Percentiles rank a stretch among this genome's conserved stretches.
phyloP scores from a whole-genome alignment of 2,888 invertebrate species.

The Scaptodrosophila latifasciaeformis region DNA sequence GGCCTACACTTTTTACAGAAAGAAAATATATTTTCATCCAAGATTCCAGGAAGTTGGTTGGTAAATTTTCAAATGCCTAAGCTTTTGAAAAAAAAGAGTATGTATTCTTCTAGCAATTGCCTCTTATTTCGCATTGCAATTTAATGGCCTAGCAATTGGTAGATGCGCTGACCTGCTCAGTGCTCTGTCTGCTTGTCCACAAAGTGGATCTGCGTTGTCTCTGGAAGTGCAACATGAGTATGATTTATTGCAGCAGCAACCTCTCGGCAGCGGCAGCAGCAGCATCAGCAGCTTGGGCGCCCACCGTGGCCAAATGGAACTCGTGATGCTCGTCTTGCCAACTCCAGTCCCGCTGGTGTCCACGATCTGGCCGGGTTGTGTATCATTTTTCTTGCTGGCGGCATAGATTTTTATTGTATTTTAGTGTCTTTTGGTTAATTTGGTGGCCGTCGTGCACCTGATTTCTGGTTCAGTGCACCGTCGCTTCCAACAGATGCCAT shows the following conservation, averaged over 20 bases:
- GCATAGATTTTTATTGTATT: slow-evolving; percentile 56
- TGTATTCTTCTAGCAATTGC: background rate
- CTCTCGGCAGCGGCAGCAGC: background rate
- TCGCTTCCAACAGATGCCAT: background rate
- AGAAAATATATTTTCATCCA: too few species aligned
- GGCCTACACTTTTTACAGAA: slow-evolving; percentile 40
- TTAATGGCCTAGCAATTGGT: slow-evolving; percentile 59
- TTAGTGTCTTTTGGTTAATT: slow-evolving; percentile 58
- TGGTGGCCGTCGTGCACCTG: slow-evolving; percentile 54
- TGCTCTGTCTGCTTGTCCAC: slow-evolving; percentile 8
- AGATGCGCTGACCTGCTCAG: slow-evolving; percentile 25
- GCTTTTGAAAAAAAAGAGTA: too few species aligned
- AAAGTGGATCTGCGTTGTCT: slow-evolving; percentile 36
- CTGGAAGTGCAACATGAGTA: slow-evolving; percentile 63
- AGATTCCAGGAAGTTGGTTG: too few species aligned
- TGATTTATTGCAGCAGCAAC: slow-evolving; percentile 64
- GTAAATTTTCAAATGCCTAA: too few species aligned
- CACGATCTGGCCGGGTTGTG: slow-evolving; percentile 27
- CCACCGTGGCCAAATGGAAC: slow-evolving; percentile 34
- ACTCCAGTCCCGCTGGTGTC: slow-evolving; percentile 12
- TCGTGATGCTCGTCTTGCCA: slow-evolving; percentile 36
- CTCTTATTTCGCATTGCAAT: slow-evolving; percentile 36
- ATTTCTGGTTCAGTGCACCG: slow-evolving; percentile 32
- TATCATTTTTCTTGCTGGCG: slow-evolving; percentile 57
- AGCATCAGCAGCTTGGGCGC: slow-evolving; percentile 18